Conservation (phyloP, 2,888 invertebrate species). For the Cremastobaeus sp. region DNA sequence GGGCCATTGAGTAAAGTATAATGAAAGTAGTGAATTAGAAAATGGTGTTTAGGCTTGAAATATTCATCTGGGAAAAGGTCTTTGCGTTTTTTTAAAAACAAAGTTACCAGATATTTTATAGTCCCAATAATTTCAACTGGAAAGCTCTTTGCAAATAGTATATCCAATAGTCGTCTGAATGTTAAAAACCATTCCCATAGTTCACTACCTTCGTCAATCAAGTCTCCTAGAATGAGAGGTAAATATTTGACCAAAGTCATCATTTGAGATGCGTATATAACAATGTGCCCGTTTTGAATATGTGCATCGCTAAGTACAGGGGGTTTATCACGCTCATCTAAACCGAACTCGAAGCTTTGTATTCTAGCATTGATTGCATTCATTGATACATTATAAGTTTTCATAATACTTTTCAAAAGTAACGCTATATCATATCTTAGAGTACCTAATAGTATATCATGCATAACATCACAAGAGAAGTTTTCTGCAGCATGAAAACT, state of each 20-base stretch:
- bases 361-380: constrained; percentile 50
- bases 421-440: constrained; percentile 46
- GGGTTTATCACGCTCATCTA: constrained; percentile 47
- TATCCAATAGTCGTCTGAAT: constrained; percentile 45
- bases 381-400: constrained; percentile 27
- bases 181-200: constrained; percentile 52
- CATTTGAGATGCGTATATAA: constrained; percentile 56
- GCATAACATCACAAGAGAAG: constrained; percentile 52
- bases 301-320: constrained; percentile 34
- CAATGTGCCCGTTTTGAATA: constrained; percentile 38
- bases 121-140: constrained; percentile 24
- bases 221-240: constrained; percentile 51
- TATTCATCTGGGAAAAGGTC: constrained; percentile 30
- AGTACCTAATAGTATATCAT: constrained; percentile 51
- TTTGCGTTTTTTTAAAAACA: constrained; percentile 23
- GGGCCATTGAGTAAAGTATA: constrained; percentile 22
- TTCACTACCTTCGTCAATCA: constrained; percentile 11
- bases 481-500: constrained; percentile 55
- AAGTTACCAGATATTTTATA: constrained; percentile 28
- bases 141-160: constrained; percentile 17
- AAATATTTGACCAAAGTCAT: constrained; percentile 2
- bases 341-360: constrained; percentile 51
- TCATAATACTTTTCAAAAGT: constrained; percentile 40
- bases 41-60: constrained; percentile 52
- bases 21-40: constrained; percentile 30